A percentile compares a stretch with the other conserved stretches of the same genome.
Conservation (phyloP, 2,113 vertebrate genomes). For the Oriolus oriolus region DNA sequence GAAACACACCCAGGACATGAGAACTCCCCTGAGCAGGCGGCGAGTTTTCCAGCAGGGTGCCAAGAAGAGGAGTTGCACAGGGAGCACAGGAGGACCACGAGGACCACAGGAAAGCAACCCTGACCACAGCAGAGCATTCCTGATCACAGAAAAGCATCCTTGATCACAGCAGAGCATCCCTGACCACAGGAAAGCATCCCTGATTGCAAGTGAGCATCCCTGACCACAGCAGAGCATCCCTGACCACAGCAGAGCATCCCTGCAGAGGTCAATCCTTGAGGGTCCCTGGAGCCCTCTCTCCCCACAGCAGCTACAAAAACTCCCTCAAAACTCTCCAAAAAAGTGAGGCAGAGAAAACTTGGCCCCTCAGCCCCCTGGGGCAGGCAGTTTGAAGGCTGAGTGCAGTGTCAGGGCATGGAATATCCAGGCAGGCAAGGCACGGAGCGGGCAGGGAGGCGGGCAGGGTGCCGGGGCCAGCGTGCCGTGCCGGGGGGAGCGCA, state of each 20-base stretch:
- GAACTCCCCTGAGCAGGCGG: background rate
- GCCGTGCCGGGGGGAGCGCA: background rate
- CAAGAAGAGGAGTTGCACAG: background rate
- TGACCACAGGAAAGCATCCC: background rate
- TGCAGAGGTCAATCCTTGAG: background rate
- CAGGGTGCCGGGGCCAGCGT: background rate
- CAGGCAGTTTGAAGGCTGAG: background rate
- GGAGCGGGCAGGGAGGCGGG: background rate
- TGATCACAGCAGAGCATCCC: background rate
- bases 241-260: accelerated
- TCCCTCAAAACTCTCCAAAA: background rate
- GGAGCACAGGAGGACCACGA: background rate
- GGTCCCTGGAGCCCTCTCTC: background rate
- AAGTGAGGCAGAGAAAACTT: background rate
- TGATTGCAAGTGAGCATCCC: background rate
- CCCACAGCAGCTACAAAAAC: background rate
- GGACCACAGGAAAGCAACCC: background rate
- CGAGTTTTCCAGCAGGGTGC: background rate
- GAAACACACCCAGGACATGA: background rate
- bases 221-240: background rate
- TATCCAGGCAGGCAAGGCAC: background rate
- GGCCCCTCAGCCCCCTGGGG: accelerated
- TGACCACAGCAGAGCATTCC: accelerated
- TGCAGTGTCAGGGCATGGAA: accelerated
- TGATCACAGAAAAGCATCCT: background rate